phyloP scores from a whole-genome alignment of 1,140 invertebrate genomes.

The Chrysomallon squamiferum region DNA sequence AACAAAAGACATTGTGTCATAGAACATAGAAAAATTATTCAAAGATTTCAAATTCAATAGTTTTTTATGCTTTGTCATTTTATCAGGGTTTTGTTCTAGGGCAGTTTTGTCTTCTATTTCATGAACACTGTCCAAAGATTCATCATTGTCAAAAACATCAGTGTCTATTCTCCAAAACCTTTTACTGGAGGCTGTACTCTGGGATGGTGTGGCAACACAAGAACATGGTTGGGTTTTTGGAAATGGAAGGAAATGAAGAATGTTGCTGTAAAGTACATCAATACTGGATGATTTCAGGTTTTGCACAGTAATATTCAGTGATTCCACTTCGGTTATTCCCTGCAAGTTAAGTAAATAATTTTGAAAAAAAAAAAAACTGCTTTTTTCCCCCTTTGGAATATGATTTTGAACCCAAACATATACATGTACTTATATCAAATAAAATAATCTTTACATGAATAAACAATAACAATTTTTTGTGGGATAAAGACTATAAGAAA shows the following conservation, averaged over 20 bases:
- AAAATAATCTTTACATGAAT: too few relatives aligned
- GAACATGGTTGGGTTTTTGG: constrained; percentile 9
- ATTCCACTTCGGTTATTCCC: background rate
- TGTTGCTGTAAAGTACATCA: constrained; percentile 23
- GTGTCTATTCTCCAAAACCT: constrained; percentile 16
- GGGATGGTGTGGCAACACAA: background rate
- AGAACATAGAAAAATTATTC: constrained; percentile 28
- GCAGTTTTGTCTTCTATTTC: background rate
- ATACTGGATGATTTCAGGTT: constrained; percentile 10
- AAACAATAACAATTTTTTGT: too few relatives aligned
- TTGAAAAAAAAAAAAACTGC: background rate
- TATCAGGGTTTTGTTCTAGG: background rate
- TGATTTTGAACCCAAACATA: background rate
- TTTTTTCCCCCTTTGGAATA: background rate
- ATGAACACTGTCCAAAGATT: constrained; percentile 15
- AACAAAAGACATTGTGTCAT: constrained; percentile 27
- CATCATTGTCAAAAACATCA: constrained; percentile 37
- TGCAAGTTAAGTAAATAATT: background rate
- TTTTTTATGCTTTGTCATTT: constrained; percentile 12
- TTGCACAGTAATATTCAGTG: constrained; percentile 6
- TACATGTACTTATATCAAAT: background rate
- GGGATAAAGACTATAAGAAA: too few relatives aligned
- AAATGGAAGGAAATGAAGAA: constrained; percentile 32
- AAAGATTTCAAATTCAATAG: constrained; percentile 12
- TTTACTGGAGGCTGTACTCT: background rate